Percentiles rank a stretch among this genome's conserved stretches.
phyloP scores from a whole-genome alignment of 2,888 invertebrate genomes.

The Carpatolechia fugitivella region DNA sequence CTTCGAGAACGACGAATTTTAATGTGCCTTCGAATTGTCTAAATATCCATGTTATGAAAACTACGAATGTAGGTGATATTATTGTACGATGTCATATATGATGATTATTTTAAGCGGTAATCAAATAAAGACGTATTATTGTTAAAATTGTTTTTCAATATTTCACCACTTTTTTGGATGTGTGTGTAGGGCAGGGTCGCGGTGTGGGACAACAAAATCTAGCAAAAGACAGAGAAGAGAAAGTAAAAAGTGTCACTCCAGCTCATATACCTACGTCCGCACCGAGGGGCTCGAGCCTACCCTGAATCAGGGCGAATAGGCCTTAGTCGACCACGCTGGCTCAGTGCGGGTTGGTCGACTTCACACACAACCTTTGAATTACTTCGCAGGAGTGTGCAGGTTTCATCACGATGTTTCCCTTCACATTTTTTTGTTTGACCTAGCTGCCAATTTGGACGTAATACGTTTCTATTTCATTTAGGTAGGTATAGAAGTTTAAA shows the following conservation, averaged over 20 bases:
- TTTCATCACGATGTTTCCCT: no score
- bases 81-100: background rate
- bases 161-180: background rate
- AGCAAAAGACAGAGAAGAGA: background rate
- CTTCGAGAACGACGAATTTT: conserved; percentile 80
- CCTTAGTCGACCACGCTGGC: no score
- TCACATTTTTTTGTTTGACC: no score
- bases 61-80: background rate
- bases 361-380: no score
- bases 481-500: background rate
- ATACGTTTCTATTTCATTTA: background rate
- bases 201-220: background rate
- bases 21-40: conserved; percentile 30
- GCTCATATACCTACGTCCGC: no score
- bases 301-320: no score
- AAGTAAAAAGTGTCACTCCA: no score
- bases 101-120: background rate
- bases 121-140: background rate
- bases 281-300: no score
- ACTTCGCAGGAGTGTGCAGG: no score
- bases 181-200: background rate
- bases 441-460: no score
- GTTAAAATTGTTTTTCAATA: background rate
- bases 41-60: background rate
- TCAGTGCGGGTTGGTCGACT: no score